Evolutionary conservation across 1,140 invertebrate genomes (phyloP).

Genomic region (Cecropterus lyciades): DNA sequence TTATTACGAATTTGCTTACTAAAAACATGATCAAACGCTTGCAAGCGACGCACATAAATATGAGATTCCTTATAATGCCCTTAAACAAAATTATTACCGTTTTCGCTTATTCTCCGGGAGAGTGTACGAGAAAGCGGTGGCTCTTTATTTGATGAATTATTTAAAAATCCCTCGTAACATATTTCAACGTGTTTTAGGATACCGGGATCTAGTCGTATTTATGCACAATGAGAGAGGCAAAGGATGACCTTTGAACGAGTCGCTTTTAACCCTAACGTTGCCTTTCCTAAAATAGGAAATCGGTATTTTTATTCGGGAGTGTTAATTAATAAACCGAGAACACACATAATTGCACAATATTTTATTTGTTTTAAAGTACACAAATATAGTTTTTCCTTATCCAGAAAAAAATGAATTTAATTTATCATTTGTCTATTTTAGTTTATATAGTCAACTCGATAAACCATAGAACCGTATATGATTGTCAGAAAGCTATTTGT

Average conservation of each 20-base stretch:
- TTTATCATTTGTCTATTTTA: too few relatives aligned
- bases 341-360: too few relatives aligned
- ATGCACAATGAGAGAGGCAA: neutral
- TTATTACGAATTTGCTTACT: neutral
- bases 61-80: neutral
- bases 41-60: neutral
- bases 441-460: too few relatives aligned
- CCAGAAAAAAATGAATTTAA: too few relatives aligned
- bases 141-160: neutral
- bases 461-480: too few relatives aligned
- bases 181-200: neutral
- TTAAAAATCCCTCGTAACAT: neutral
- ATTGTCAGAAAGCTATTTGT: too few relatives aligned
- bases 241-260: neutral
- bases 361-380: too few relatives aligned
- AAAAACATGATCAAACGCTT: slow-evolving; percentile 1
- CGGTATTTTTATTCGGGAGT: too few relatives aligned
- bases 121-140: neutral
- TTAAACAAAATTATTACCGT: neutral
- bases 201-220: neutral
- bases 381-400: too few relatives aligned
- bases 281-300: too few relatives aligned
- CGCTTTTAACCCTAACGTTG: neutral
- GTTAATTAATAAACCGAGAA: too few relatives aligned
- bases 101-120: neutral